These are phyloP conservation scores for Lepidiolamprologus cunningtoni DNA, from an alignment of 2,113 vertebrate genomes.

Conservation along the genomic window DNA sequence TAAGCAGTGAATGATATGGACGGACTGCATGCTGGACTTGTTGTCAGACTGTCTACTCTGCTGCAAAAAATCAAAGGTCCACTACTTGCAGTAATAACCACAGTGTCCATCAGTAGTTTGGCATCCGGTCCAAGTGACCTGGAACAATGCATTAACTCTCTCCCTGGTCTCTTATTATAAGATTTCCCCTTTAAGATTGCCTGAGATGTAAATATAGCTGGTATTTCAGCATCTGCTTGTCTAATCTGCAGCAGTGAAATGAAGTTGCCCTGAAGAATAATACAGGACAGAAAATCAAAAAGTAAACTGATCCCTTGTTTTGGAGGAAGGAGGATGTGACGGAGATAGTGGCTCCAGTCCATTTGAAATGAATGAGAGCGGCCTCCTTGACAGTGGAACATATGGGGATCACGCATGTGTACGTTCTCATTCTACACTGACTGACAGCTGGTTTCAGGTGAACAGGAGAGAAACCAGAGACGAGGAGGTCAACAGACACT, in stretches of 20 bases:
- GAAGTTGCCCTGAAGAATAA: background rate
- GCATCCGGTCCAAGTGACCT: background rate
- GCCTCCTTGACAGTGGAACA: background rate
- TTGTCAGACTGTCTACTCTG: background rate
- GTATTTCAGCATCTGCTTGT: background rate
- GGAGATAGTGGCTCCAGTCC: background rate
- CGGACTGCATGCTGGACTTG: background rate
- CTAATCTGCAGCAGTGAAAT: background rate
- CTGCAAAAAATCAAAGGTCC: background rate
- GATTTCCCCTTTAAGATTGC: background rate
- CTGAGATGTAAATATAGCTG: background rate
- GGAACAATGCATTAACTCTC: background rate
- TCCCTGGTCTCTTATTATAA: background rate
- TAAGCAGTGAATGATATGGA: background rate
- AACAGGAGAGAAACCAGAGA: slow-evolving; percentile 52
- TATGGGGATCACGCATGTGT: slow-evolving; percentile 1
- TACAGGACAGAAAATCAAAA: background rate
- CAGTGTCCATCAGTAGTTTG: background rate
- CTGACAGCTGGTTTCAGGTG: slow-evolving; percentile 56
- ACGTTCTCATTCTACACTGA: background rate
- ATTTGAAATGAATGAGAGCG: slow-evolving; percentile 13
- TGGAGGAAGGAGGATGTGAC: slow-evolving; percentile 37
- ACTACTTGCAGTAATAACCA: background rate
- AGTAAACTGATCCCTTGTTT: slow-evolving; percentile 47
- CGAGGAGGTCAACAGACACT: slow-evolving; percentile 30